A percentile compares a stretch with the other conserved stretches of the same genome.
Conservation (phyloP, 2,113 vertebrate species). For the Ptilorrhoa leucosticta region DNA sequence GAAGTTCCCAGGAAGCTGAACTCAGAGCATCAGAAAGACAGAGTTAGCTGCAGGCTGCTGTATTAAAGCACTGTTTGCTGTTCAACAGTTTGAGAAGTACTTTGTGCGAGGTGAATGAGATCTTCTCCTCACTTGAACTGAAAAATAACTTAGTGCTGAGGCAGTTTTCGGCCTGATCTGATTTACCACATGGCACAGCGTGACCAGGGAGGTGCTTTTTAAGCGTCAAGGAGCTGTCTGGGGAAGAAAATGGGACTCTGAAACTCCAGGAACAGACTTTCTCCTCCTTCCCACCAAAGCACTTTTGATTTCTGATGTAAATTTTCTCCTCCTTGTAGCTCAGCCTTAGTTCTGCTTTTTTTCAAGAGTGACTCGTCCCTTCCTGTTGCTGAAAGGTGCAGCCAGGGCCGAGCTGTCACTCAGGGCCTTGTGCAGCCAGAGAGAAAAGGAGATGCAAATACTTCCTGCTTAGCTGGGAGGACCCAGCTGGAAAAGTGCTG, state of each 20-base stretch:
- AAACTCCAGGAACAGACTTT: background rate
- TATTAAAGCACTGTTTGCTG: background rate
- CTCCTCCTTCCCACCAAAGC: background rate
- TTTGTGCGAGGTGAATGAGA: background rate
- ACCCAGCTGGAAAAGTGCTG: background rate
- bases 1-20: accelerated
- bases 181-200: background rate
- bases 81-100: background rate
- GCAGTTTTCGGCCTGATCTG: background rate
- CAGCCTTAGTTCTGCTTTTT: background rate
- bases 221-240: background rate
- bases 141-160: background rate
- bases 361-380: background rate
- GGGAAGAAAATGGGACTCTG: background rate
- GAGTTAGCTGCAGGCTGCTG: background rate
- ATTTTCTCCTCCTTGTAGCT: background rate
- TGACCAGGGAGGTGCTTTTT: background rate
- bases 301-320: background rate
- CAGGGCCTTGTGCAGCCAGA: background rate
- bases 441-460: background rate
- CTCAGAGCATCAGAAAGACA: background rate
- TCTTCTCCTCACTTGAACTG: background rate
- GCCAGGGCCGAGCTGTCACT: background rate
- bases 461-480: background rate
- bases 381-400: background rate